Base-by-base conservation (phyloP, 2,797 vertebrate genomes). In the Sphaeramia orbicularis region DNA sequence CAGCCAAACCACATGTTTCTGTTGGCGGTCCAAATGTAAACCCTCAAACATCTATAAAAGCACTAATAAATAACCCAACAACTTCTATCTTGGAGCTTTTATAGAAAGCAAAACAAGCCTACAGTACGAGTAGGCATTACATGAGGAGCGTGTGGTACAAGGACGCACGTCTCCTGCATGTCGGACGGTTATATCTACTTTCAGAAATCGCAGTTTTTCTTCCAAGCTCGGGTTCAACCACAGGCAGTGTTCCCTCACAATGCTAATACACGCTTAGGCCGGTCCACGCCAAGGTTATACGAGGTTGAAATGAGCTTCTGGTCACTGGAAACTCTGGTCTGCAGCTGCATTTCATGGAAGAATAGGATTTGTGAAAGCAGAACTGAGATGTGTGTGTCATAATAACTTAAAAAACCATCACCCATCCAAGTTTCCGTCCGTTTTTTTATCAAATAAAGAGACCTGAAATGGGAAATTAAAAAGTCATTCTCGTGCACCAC, bases 191-290 rank as follows among this genome's bases (percentile, higher is more conserved):
- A 63, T 52, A 40, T 56, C 61, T 78, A 3, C 12, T 10, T 74
- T 79, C 16, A 50, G 57, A 74, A 74, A 56, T 73, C 48, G 53
- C 35, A 53, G 15, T 44, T 52, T 59, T 65, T 60, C 50, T 60
- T 53, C 67, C 74, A 73, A 67, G 14, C 6, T 53, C 36, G 65
- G 77, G 82, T 80, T 24, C 36, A 83, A 83, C 84, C 83, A 73
- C 86, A 79, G 45, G 64, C 83, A 76, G 51, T 65, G 70, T 84
- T 80, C 70, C 73, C 58, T 76, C 53, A 84, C 30, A 74, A 73
- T 74, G 43, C 59, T 67, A 71, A 84, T 65, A 61, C 53, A 68
- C 21, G 53, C 10, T 4, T 3, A 58, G 49, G 65, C 41, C 35
- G 53, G 10, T 18, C 49, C 59, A 51, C 64, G 57, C 54, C 30